Conservation (phyloP, 53 echinoderm and acorn worm species). For the Arbacia lixula region DNA sequence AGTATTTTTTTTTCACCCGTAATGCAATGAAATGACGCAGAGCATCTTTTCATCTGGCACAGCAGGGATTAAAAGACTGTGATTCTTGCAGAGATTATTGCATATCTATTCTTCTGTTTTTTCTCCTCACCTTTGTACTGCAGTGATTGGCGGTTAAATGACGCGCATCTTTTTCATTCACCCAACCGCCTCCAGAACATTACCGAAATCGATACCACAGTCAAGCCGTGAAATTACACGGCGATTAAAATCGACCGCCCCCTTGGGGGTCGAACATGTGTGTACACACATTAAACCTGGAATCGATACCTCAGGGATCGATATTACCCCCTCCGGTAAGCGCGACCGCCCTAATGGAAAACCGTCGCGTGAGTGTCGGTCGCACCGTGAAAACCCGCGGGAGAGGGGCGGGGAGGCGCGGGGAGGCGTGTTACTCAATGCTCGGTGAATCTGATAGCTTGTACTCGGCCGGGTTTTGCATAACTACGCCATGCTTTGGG, state of each 20-base stretch:
- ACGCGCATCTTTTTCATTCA: not conserved
- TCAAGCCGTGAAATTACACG: slow-evolving; percentile 40
- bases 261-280: slow-evolving; percentile 53
- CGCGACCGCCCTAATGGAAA: slow-evolving; percentile 31
- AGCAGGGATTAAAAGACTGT: no score
- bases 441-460: not conserved
- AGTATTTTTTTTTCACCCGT: no score
- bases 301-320: slow-evolving; percentile 46
- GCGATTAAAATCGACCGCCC: slow-evolving; percentile 49
- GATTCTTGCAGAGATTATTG: no score
- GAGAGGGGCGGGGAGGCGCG: not conserved
- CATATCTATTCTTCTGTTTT: no score
- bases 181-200: not conserved
- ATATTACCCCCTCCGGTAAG: slow-evolving; percentile 5
- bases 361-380: not conserved
- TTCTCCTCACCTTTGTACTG: no score
- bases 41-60: no score
- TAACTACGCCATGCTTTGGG: not conserved
- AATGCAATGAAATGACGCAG: no score
- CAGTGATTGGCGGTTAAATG: no score
- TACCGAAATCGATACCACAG: slow-evolving; percentile 23
- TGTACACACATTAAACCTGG: slow-evolving; percentile 53
- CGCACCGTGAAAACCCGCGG: not conserved
- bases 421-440: not conserved
- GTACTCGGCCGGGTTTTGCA: not conserved